These are phyloP conservation scores for Craseonycteris thonglongyai DNA, from an alignment of 2,113 vertebrate species.

Conservation along the genomic window DNA sequence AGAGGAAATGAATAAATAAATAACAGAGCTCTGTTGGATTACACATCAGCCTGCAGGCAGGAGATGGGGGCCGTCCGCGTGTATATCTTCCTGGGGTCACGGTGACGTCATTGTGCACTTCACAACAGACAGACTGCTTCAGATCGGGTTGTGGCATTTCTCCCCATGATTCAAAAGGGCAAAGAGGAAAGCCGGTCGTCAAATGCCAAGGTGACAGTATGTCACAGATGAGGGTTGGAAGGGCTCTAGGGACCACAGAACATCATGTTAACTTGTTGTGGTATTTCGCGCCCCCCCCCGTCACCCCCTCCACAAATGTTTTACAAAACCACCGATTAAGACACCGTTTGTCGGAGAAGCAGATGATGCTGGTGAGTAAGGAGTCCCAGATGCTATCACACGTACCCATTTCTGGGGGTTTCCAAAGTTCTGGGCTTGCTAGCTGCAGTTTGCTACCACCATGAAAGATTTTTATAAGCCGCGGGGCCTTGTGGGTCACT, in stretches of 20 bases:
- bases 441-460: not conserved
- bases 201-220: not conserved
- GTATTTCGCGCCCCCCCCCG: no score
- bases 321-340: conserved; percentile 44
- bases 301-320: not conserved
- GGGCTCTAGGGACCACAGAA: not conserved
- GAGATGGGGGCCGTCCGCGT: not conserved
- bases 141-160: not conserved
- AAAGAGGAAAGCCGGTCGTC: not conserved
- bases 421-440: not conserved
- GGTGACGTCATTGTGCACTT: not conserved
- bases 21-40: not conserved
- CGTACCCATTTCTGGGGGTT: conserved; percentile 42
- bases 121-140: not conserved
- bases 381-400: conserved; percentile 30
- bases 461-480: not conserved
- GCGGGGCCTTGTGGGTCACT: fast-evolving
- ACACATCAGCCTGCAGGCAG: not conserved
- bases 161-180: not conserved
- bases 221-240: not conserved
- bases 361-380: conserved; percentile 39
- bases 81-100: not conserved
- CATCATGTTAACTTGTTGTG: conserved; percentile 1
- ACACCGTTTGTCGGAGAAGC: conserved; percentile 59
- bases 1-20: conserved; percentile 24